A percentile compares a stretch with the other conserved stretches of the same genome.
Evolutionary conservation across 2,113 vertebrate species (phyloP).

Genomic region (Ursus arctos): DNA sequence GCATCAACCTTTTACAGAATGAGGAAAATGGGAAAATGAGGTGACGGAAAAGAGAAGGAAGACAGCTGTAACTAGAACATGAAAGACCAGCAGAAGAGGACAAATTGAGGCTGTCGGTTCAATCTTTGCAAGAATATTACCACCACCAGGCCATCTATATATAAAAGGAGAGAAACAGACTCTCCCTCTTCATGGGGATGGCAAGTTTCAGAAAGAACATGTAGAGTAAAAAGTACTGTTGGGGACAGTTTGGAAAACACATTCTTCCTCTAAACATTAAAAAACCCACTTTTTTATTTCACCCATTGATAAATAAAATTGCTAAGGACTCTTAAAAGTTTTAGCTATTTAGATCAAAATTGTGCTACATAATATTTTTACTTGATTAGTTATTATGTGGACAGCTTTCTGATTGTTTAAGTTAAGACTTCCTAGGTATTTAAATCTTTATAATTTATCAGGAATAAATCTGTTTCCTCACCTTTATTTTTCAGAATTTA

Average conservation of each 20-base stretch:
- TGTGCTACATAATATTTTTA: background rate
- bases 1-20: background rate
- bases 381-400: background rate
- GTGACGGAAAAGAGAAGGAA: background rate
- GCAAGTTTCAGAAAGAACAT: background rate
- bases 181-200: background rate
- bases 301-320: background rate
- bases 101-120: background rate
- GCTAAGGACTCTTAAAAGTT: background rate
- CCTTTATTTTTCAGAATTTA: background rate
- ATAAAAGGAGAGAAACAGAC: background rate
- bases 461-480: background rate
- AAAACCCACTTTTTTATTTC: background rate
- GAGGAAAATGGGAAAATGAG: background rate
- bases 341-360: background rate
- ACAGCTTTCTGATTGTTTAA: background rate
- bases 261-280: background rate
- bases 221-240: background rate
- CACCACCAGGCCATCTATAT: rapidly evolving
- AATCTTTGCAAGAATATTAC: background rate
- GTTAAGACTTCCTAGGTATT: background rate
- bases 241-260: background rate
- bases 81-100: background rate
- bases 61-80: too few relatives aligned
- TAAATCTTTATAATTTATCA: background rate